Conservation (phyloP, 2,797 vertebrate genomes). For the Lagorchestes hirsutus region DNA sequence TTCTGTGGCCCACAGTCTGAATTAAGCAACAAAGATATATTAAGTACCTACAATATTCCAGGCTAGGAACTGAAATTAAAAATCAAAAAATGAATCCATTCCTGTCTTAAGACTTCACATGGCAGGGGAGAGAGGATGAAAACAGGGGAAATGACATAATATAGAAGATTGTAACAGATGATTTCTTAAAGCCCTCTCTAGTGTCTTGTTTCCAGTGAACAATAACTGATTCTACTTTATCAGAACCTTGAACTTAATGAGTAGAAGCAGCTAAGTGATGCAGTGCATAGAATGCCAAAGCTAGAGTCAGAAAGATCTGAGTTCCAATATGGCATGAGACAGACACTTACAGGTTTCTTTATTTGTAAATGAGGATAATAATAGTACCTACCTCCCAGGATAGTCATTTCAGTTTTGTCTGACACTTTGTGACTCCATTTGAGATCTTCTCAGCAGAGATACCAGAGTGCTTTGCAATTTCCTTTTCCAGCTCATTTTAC, state of each 20-base stretch:
- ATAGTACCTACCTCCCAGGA: background rate
- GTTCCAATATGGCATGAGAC: background rate
- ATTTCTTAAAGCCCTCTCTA: background rate
- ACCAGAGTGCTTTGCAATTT: background rate
- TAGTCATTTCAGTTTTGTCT: background rate
- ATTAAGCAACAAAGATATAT: background rate
- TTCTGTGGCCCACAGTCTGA: background rate
- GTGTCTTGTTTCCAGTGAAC: background rate
- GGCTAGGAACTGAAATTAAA: background rate
- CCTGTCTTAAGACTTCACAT: background rate
- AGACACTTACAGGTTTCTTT: background rate
- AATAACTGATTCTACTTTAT: background rate
- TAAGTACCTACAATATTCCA: background rate
- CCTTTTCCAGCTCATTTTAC: background rate
- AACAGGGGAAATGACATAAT: background rate
- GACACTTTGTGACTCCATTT: background rate
- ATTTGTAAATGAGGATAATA: background rate
- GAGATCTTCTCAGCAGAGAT: background rate
- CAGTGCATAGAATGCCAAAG: background rate
- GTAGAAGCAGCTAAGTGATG: background rate
- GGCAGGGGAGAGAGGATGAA: background rate
- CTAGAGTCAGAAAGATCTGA: background rate
- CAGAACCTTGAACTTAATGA: background rate
- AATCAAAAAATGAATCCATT: background rate
- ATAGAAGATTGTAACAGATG: background rate